Base-by-base conservation (phyloP, 2,888 invertebrate species). In the Stenolophus ochropezus region DNA sequence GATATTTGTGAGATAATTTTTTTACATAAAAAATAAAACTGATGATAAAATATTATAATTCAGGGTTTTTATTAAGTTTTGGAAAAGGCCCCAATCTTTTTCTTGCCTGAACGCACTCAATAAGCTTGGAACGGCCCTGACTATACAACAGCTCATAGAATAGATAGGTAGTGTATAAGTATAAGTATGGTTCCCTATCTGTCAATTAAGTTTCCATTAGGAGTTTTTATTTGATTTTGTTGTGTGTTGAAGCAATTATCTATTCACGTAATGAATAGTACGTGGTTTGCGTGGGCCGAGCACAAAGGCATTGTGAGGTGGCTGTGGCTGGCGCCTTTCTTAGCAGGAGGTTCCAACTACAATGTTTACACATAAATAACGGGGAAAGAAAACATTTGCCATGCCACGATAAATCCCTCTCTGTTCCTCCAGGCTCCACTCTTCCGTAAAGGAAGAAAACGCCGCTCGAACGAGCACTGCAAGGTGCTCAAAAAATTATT, bases 291-390 rank as follows among this genome's bases (percentile, higher is more conserved):
- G 33, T 69, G 65, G 65, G 18, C 23, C n/a, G 23, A n/a, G n/a
- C 65, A 69, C n/a, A 33, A 27, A 27, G 65, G 16, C 33, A 18
- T 69, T 69, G 65, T 69, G 33, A 69, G 65, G 33, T 42, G 33
- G 27, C 65, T n/a, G 42, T 33, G 33, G 8, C 61, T 23, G 25
- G 14, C 27, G 25, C 61, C 25, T 42, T 21, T 14, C 51, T 56
- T 58, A 56, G 80, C 56, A 25, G 80, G 73, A 56, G 56, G 80
- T 53, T 16, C 51, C 33, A 53, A 69, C 23, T 78, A 65, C 73
- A 53, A 80, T 80, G 80, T 80, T 80, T 80, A 80, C 80, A 80
- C 80, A 80, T 80, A 80, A 80, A 80, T 80, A 80, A 80, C 73
- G 33, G n/a, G 20, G 47, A 73, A 42, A 69, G 73, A 80, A 80